Evolutionary conservation across 2,797 vertebrate species (phyloP), one percentile per base, ranked within the genome.

Genomic region (Helostoma temminkii): DNA sequence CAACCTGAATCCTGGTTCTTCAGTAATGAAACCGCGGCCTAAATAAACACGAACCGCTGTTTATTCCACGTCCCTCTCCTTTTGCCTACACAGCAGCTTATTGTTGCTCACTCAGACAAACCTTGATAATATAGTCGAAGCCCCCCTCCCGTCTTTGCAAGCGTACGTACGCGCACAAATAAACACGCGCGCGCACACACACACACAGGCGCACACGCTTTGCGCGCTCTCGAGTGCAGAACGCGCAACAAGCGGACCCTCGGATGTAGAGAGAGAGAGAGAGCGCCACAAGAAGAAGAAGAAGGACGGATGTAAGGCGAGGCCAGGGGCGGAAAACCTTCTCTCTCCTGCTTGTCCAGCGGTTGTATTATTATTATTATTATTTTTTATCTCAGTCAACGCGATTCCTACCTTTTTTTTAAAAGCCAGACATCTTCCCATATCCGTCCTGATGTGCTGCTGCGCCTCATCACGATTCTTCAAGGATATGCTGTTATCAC

Each of bases 201-300:
- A 56, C 61, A 62, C 58, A 52, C 8, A 63, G 39, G 49, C 69
- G 37, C 71, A 86, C 83, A 72, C 80, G 76, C 81, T 68, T 78
- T 76, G 89, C 91, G 90, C 91, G 90, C 81, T 88, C 89, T 71
- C 87, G 90, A 79, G 71, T 65, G 74, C 85, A 88, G 89, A 83
- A 81, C 91, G 90, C 89, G 90, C 91, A 93, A 93, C 91, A 93
- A 93, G 91, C 90, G 81, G 81, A 84, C 75, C 66, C 86, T 81
- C 46, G 85, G 81, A 83, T 72, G 77, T 75, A 81, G 72, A 76
- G 76, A 76, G 73, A 64, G 71, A 75, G 61, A 64, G 71, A 57
- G 72, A 54, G 76, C 9, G 71, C 30, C 42, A 57, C 60, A 30
- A 72, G 63, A 67, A 66, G 46, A 81, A 46, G 69, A 66, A 28